Evolutionary conservation across 2,113 vertebrate species (phyloP).

Genomic region (western clawed frog (Xenopus tropicalis)): DNA sequence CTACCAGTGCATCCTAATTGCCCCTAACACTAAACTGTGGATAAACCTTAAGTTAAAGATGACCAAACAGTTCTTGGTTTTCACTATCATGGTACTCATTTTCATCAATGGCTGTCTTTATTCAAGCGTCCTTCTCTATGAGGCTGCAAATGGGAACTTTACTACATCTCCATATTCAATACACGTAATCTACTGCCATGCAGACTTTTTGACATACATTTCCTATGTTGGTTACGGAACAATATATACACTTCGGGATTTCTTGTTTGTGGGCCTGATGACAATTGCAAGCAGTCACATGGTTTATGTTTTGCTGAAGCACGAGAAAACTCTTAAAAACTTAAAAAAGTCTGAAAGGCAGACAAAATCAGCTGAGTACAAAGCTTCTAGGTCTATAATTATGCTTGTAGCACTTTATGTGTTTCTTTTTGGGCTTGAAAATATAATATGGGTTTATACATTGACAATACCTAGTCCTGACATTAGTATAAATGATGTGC

Average conservation of each 20-base stretch:
- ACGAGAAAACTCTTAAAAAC: conserved; percentile 10
- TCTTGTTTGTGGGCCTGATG: conserved; percentile 35
- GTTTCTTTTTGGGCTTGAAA: conserved; percentile 32
- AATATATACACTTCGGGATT: conserved; percentile 8
- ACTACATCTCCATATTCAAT: conserved; percentile 19
- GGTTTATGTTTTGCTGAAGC: conserved; percentile 3
- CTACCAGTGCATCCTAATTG: conserved; percentile 34
- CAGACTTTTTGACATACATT: conserved; percentile 17
- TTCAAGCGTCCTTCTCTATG: conserved; percentile 14
- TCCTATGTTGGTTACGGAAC: conserved; percentile 30
- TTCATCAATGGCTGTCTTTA: conserved; percentile 17
- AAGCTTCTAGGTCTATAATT: conserved; percentile 30
- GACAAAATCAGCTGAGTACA: conserved; percentile 6
- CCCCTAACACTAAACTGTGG: conserved; percentile 24
- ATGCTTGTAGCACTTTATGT: conserved; percentile 32
- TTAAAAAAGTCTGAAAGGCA: not conserved
- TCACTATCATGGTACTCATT: conserved; percentile 11
- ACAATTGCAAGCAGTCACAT: conserved; percentile 18
- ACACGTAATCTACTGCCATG: conserved; percentile 36
- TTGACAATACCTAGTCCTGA: conserved; percentile 7
- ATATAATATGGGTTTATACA: conserved; percentile 37
- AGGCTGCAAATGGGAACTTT: conserved; percentile 13
- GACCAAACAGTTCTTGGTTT: conserved; percentile 1
- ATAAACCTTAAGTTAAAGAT: conserved; percentile 14
- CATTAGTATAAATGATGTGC: conserved; percentile 4